Evolutionary conservation across 2,888 invertebrate genomes (phyloP).

Genomic region (Acanthosepion esculentum): DNA sequence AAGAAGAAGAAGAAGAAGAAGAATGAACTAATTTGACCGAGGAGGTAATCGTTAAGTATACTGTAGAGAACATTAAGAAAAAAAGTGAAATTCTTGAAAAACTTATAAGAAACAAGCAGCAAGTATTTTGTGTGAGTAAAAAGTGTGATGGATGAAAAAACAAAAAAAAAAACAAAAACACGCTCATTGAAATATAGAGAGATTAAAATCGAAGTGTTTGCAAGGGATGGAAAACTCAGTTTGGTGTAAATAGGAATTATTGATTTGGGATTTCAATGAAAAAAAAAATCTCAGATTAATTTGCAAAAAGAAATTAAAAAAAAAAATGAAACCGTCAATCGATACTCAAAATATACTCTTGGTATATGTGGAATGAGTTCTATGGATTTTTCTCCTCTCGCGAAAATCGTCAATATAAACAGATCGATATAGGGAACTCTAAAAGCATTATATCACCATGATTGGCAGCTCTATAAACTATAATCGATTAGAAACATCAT

Average conservation of each 20-base stretch:
- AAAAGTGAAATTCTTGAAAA: no score
- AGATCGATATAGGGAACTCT: neutral
- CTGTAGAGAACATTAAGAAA: no score
- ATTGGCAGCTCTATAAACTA: neutral
- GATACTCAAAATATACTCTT: neutral
- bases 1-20: no score
- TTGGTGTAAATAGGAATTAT: neutral
- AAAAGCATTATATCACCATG: neutral
- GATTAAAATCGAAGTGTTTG: no score
- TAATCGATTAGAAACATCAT: neutral
- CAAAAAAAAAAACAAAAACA: no score
- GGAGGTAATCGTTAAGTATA: no score
- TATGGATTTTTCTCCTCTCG: neutral
- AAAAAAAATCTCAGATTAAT: neutral
- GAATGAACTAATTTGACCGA: no score
- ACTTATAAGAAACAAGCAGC: no score
- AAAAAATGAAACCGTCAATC: neutral
- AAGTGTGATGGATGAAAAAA: no score
- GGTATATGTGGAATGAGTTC: neutral
- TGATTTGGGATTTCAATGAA: neutral
- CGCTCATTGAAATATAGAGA: no score
- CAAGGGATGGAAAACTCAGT: neutral
- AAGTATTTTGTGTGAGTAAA: no score
- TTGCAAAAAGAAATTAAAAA: neutral
- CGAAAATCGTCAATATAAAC: neutral